Conservation (phyloP, 2,888 invertebrate genomes). For the Fabriciana adippe region DNA sequence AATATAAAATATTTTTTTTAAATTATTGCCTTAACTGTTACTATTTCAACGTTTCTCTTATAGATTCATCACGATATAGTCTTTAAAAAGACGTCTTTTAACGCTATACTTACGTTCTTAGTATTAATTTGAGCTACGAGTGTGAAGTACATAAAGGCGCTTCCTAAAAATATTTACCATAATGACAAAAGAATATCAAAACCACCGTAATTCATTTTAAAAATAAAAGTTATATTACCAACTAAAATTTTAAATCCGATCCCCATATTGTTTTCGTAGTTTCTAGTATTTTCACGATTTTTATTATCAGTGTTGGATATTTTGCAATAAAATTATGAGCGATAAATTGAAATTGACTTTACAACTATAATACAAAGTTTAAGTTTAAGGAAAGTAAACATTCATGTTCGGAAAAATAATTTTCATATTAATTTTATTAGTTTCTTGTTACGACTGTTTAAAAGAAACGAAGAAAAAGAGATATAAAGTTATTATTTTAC, state of each 20-base stretch:
- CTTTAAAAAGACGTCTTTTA: background rate
- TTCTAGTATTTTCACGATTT: background rate
- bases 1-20: too few relatives aligned
- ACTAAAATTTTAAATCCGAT: conserved; percentile 11
- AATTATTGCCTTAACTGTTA: too few relatives aligned
- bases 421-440: background rate
- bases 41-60: too few relatives aligned
- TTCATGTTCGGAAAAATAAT: background rate
- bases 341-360: background rate
- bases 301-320: conserved; percentile 6
- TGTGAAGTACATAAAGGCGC: background rate
- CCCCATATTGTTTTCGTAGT: conserved; percentile 11
- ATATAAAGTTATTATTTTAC: conserved; percentile 10
- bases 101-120: conserved; percentile 13
- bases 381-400: background rate
- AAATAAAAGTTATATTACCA: conserved; percentile 7
- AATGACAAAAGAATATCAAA: too few relatives aligned
- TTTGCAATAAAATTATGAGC: background rate
- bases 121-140: background rate
- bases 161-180: conserved; percentile 8
- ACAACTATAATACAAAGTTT: background rate
- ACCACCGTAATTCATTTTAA: background rate
- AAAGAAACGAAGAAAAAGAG: background rate
- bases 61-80: too few relatives aligned
- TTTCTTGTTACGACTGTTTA: background rate